Evolutionary conservation across 2,113 vertebrate genomes (phyloP), one percentile per base, ranked within the genome.

Genomic region (Tetrao urogallus): DNA sequence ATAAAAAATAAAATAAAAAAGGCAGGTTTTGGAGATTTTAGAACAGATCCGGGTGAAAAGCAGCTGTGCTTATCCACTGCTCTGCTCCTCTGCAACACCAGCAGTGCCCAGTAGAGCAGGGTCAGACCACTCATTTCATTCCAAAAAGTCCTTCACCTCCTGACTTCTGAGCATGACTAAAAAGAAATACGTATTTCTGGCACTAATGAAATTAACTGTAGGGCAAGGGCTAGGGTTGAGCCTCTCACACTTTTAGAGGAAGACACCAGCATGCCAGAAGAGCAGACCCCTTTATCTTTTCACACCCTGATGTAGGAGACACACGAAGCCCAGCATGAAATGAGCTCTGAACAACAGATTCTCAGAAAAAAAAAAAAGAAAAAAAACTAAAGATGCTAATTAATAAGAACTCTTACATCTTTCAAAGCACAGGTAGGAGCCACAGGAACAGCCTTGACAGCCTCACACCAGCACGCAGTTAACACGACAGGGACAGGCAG

Each of bases 31-130:
- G 36, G 56, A 78, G 50, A 38, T 17, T 78, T 30, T 65, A 2
- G 0, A 45, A 3, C 69, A 60, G 73, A 28, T 54, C 40, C 50
- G 32, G n/a, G 32, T 3, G 48, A 45, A 22, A 18, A 86, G 48
- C 54, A 70, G 38, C 1, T 2, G 28, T 14, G 27, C 36, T 61
- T 38, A 4, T 61, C 7, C 34, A 24, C 38, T 36, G 20, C 58
- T 19, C 34, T 72, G 22, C 67, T 90, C 24, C 50, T 58, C 67
- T 25, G 48, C n/a, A 54, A 25, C 32, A 36, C 1, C 57, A 58
- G 5, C 5, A 52, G 50, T 2, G 0, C 45, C 43, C 36, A 3
- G 6, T 24, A 70, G 12, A 60, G 58, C 1, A 0, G 14, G 8
- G 40, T 21, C 38, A 45, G 4, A n/a, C 6, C 0, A 0, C 47